Base-by-base conservation (phyloP, 2,113 vertebrate species). In the Echinops telfairi region DNA sequence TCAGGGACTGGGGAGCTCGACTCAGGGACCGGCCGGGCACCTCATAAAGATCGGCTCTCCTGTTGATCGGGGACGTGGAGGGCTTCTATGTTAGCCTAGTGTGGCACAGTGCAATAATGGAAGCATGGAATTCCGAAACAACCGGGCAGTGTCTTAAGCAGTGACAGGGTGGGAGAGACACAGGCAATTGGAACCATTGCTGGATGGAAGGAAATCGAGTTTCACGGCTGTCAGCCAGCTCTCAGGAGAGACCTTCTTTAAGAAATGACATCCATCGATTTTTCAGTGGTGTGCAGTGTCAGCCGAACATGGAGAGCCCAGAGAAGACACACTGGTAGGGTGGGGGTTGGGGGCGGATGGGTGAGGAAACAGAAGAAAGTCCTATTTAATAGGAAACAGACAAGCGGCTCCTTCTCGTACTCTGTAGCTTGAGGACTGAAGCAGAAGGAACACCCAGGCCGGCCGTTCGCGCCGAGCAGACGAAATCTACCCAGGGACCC, bases 191-290 rank as follows among this genome's bases (percentile, higher is more conserved):
- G 79, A 93, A 89, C 80, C 91, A 96, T 43, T 43, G 33, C 82
- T 75, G 77, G 94, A 73, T 76, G 75, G 60, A 78, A 70, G 66
- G 71, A 88, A 87, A 93, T 70, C 81, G 77, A 87, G 86, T 90
- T 95, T 86, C 90, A 93, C 71, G 91, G 84, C 85, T 83, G 66
- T 71, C 93, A 91, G 93, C 19, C 62, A 88, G 91, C 11, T 31
- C 86, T 70, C 25, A 78, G 81, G 66, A 95, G 89, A 90, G 57
- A 93, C 31, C 71, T 95, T 95, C 94, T 92, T 92, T 73, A 60
- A 90, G 79, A 92, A 96, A 96, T 16, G 80, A 89, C 83, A 94
- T 83, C 92, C 80, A 90, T 73, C 20, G 60, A 88, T 81, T 83
- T 80, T 86, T 93, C 77, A 31, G 8, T 38, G 83, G 80, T 92